Evolutionary conservation across 2,888 invertebrate genomes (phyloP), one percentile per base, ranked within the genome.

Genomic region (Holacanthella duospinosa): DNA sequence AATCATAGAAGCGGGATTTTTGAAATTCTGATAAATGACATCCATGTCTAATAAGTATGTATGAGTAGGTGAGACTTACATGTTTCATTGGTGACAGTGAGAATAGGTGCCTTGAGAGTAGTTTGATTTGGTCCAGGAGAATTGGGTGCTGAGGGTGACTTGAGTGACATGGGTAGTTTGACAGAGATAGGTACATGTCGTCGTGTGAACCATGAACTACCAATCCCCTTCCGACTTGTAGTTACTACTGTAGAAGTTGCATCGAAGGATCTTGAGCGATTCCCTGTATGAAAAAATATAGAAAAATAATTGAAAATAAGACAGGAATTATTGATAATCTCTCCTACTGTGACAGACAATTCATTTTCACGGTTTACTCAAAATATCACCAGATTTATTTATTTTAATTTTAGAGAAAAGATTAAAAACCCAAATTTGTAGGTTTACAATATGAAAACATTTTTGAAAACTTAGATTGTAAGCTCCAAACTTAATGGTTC

Each of bases 221-320:
- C 71, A 27, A 66, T 63, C 60, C 70, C 68, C 59, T 66, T 65
- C 53, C 66, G 63, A 29, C 21, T 29, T 24, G 48, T 16, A 4
- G 43, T 43, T n/a, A 69, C 63, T 24, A 65, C 12, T 6, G 66
- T 63, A 48, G 66, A 68, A 12, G 71, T 70, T 6, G 71, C 70
- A 55, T 71, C 71, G 61, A 71, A 71, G 2, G 71, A 71, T 61
- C 69, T 68, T 9, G 71, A 71, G 65, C 71, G 68, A 63, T 70
- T 71, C 36, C 68, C 69, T 69, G 27, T 26, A 12, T 19, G 58
- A 53, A 58, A 53, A 54, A 21, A 29, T 54, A 2, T n/a, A 48
- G 48, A 48, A 27, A 24, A 48, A 60, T 27, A n/a, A n/a, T 29
- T 43, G 9, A 43, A 43, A 48, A 27, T 29, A 21, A 43, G n/a